phyloP scores from a whole-genome alignment of 2,797 vertebrate genomes.

The Falco cherrug region DNA sequence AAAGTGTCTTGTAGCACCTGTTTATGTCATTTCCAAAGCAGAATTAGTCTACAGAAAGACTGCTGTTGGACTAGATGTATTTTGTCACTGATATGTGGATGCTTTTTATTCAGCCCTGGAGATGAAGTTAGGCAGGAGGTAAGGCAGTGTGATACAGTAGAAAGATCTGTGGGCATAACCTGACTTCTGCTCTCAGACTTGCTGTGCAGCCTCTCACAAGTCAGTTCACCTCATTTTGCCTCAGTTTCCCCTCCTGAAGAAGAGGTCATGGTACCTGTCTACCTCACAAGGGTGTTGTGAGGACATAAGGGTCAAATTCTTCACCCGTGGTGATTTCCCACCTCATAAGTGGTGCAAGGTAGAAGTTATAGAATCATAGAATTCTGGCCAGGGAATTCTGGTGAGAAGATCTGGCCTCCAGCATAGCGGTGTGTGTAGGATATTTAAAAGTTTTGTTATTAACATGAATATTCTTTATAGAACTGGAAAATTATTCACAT shows the following conservation, averaged over 20 bases:
- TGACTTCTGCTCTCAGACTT: not conserved
- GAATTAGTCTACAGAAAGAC: not conserved
- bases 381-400: not conserved
- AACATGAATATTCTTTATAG: not conserved
- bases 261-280: not conserved
- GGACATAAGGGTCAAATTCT: not conserved
- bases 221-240: not conserved
- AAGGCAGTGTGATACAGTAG: not conserved
- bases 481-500: not conserved
- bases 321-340: not conserved
- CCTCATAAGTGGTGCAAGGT: not conserved
- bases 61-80: not conserved
- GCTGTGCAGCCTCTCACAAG: not conserved
- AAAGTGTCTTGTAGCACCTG: not conserved
- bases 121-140: not conserved
- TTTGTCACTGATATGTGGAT: not conserved
- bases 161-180: not conserved
- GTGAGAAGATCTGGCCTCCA: not conserved
- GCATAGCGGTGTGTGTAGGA: not conserved
- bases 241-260: not conserved
- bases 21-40: not conserved
- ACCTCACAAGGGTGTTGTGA: conserved; percentile 20
- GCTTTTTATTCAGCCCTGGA: not conserved
- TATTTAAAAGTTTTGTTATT: not conserved
- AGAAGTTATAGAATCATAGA: not conserved